phyloP scores from a whole-genome alignment of 2,797 vertebrate species.

The Hoplostethus atlanticus region DNA sequence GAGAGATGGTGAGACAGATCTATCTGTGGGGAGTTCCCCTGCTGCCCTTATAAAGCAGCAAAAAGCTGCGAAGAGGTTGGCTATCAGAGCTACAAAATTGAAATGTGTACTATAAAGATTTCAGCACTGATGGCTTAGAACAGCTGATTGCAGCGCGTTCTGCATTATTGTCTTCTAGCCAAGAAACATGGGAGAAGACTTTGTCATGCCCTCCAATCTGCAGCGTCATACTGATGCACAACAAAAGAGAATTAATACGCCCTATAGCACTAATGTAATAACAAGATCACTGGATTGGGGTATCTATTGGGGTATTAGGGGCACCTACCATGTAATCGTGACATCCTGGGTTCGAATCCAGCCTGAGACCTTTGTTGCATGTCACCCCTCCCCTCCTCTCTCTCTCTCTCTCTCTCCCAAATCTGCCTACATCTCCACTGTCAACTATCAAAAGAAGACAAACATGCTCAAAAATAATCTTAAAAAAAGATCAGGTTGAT shows the following conservation, averaged over 20 bases:
- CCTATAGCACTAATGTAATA: background rate
- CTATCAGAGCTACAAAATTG: slow-evolving; percentile 36
- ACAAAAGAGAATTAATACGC: slow-evolving; percentile 16
- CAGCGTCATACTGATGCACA: slow-evolving; percentile 3
- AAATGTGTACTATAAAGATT: slow-evolving; percentile 54
- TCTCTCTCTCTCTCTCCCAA: no score
- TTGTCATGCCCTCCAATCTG: background rate
- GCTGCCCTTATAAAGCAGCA: slow-evolving; percentile 51
- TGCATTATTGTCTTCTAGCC: slow-evolving; percentile 31
- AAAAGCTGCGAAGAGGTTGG: slow-evolving; percentile 50
- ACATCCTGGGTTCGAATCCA: no score
- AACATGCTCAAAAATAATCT: background rate
- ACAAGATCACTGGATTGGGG: background rate
- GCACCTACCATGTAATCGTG: no score
- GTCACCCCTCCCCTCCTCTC: no score
- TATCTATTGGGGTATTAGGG: no score
- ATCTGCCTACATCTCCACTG: no score
- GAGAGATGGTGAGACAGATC: slow-evolving; percentile 48
- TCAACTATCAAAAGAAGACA: no score
- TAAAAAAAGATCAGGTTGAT: no score
- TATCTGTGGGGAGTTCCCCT: slow-evolving; percentile 47
- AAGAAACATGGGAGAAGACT: background rate
- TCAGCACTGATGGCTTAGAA: slow-evolving; percentile 38
- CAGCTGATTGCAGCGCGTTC: slow-evolving; percentile 49
- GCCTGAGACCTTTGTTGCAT: no score